Base-by-base conservation (phyloP, 2,113 vertebrate genomes). In the Platysteira castanea region DNA sequence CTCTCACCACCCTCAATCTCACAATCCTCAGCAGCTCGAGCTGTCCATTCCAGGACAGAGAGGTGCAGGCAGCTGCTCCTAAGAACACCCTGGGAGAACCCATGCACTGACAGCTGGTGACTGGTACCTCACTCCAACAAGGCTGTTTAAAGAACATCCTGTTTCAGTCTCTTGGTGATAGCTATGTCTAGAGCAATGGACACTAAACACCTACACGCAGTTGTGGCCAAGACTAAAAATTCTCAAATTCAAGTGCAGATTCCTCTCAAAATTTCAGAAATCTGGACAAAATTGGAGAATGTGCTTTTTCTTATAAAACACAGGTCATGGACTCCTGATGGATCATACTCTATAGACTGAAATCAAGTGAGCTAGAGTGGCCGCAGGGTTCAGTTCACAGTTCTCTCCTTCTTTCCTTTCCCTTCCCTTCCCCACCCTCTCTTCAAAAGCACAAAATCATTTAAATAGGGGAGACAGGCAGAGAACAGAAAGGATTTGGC, bases 301-400 rank as follows among this genome's bases (percentile, higher is more conserved):
- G 3, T 23, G 4, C 3, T 69, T 84, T 75, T 71, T 76, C 33
- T 74, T 64, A 21, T 7, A 46, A 63, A 57, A 53, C 26, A 26
- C 1, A 61, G 35, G 52, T 46, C 41, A 35, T 0, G 1, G 52
- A 41, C 6, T 20, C 8, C 50, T 1, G 2, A 61, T 27, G 6
- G 31, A 21, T 41, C 10, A 10, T 8, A 53, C 10, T 7, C 17
- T 24, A 4, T 0, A 68, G 28, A 26, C 4, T 49, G 28, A 53
- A 71, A 91, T 41, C 56, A 53, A 53, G 30, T 9, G 59, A 69
- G 20, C 33, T 41, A 8, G 13, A 23, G 15, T 19, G 41, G 18
- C 19, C 57, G 47, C 24, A 75, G 13, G 8, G 3, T 26, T 10
- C 42, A 41, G 11, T 54, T 49, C 26, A 84, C 18, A 47, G 30